Evolutionary conservation across 2,113 vertebrate species (phyloP), one percentile per base, ranked within the genome.

Genomic region (Speoplatyrhinus poulsoni): DNA sequence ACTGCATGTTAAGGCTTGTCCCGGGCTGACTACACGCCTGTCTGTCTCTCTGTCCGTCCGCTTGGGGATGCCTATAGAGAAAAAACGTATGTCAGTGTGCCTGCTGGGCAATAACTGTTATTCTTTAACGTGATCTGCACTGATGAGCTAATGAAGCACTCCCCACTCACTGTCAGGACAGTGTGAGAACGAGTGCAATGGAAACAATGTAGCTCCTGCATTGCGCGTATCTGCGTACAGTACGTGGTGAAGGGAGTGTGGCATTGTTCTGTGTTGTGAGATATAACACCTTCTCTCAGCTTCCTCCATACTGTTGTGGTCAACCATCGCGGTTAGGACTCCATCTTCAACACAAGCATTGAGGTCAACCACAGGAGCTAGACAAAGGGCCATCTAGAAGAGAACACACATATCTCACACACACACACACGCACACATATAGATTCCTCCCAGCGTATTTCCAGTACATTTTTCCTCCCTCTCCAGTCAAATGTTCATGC

Each of bases 1-100:
- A 70, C 76, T 76, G 80, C 90, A 61, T 90, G 88, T 89, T 80
- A 78, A 67, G 82, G 82, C 90, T 78, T 88, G 89, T 86, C 76
- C 83, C 53, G 19, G 46, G 66, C 82, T 88, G 84, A 86, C 81
- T 67, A 62, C 48, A 33, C 41, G 65, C 19, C 13, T 59, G 65
- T 85, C 63, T 11, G 55, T 87, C 66, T 79, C 50, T 33, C 33
- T 12, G 10, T 77, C 67, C 70, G 80, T 88, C 79, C 82, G 62
- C 84, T 82, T 74, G 75, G 83, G 77, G 80, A 86, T 84, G 79
- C 67, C 52, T 26, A 26, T 26, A 55, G 77, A 80, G 82, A 82
- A 80, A 80, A 69, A 3, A 49, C 60, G n/a, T 26, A 26, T 26
- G 26, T 26, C 26, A 62, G 48, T 61, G 17, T 55, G 60, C 65